These are phyloP conservation scores for Lepidocolaptes lacrymiger DNA, from an alignment of 2,797 vertebrate species.

Conservation along the genomic window DNA sequence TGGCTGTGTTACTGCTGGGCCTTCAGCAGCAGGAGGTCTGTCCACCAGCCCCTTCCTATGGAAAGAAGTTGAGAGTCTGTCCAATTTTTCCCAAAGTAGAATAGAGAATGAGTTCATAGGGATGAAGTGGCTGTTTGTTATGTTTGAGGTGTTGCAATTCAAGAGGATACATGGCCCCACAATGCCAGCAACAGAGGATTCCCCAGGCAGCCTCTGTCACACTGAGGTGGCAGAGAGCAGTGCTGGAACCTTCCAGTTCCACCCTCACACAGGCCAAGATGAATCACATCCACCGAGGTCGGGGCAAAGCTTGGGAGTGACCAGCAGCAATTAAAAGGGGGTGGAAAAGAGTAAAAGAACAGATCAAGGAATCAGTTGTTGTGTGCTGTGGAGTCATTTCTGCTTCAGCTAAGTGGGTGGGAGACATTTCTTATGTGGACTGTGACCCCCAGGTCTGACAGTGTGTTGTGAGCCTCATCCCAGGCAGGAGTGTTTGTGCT, in stretches of 20 bases:
- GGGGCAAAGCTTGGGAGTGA: background rate
- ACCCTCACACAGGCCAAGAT: background rate
- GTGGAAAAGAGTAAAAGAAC: background rate
- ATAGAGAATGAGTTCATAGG: background rate
- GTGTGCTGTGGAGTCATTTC: background rate
- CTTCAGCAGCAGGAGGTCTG: background rate
- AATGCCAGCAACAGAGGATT: background rate
- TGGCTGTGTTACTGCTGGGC: background rate
- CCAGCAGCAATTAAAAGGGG: background rate
- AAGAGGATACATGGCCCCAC: background rate
- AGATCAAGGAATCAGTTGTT: background rate
- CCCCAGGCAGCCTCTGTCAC: background rate
- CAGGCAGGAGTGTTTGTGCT: background rate
- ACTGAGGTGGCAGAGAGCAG: rapidly evolving
- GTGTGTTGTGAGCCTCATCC: background rate
- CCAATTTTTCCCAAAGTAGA: background rate
- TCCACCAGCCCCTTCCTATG: background rate
- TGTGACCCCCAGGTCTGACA: background rate
- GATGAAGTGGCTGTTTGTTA: background rate
- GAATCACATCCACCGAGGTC: background rate
- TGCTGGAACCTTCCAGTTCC: rapidly evolving
- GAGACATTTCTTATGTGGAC: background rate
- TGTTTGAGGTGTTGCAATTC: background rate
- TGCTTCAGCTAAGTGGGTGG: rapidly evolving
- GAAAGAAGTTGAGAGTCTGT: background rate